These are phyloP conservation scores for Mimas tiliae DNA, from an alignment of 2,888 invertebrate species.

Conservation along the genomic window DNA sequence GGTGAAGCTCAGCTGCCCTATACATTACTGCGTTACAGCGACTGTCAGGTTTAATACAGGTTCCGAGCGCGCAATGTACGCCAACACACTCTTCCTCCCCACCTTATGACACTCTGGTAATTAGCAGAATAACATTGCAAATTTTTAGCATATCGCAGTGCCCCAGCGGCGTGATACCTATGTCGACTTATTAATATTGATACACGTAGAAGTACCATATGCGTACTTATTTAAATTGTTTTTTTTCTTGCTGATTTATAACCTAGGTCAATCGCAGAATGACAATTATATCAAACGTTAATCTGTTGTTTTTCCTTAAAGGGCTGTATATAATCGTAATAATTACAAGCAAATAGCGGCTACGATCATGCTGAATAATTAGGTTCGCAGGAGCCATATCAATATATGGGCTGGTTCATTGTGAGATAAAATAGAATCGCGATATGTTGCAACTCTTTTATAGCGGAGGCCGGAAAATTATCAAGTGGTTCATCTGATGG, in stretches of 20 bases:
- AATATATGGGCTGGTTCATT: not conserved
- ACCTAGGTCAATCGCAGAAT: constrained; percentile 25
- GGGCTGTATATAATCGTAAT: constrained; percentile 13
- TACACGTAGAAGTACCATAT: constrained; percentile 43
- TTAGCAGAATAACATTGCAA: constrained; percentile 56
- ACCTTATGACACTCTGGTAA: constrained; percentile 35
- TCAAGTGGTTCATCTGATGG: too few relatives aligned
- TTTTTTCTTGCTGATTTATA: constrained; percentile 27
- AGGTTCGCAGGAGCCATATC: not conserved
- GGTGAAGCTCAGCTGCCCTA: constrained; percentile 13
- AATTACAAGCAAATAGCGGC: constrained; percentile 26
- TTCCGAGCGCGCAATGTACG: constrained; percentile 33
- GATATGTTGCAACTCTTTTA: not conserved
- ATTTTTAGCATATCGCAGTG: constrained; percentile 60
- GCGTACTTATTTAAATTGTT: constrained; percentile 25
- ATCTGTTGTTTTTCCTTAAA: constrained; percentile 24
- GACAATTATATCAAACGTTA: constrained; percentile 25
- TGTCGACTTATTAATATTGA: constrained; percentile 58
- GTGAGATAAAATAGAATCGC: not conserved
- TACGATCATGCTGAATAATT: constrained; percentile 22
- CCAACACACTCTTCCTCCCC: not conserved
- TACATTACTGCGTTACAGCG: not conserved
- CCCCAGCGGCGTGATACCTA: constrained; percentile 55
- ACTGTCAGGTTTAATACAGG: not conserved
- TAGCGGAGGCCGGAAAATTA: too few relatives aligned